phyloP scores from a whole-genome alignment of 2,113 vertebrate species.

The Sphyrna mokarran region DNA sequence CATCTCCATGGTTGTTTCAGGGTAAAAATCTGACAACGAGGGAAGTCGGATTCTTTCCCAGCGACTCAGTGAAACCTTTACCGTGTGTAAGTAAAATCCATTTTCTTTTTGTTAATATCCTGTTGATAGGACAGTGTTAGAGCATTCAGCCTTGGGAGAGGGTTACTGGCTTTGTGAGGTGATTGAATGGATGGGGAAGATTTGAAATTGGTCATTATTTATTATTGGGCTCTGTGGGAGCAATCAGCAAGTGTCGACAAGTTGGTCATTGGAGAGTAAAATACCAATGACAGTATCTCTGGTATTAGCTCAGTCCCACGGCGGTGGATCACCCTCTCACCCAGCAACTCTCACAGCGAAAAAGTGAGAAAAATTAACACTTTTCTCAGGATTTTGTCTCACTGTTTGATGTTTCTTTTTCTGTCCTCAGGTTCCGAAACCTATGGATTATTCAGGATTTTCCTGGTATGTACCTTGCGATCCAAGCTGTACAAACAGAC shows the following conservation, averaged over 20 bases:
- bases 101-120: not conserved
- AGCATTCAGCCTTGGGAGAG: too few species aligned
- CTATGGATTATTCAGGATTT: conserved; percentile 85
- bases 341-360: not conserved
- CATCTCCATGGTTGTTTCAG: conserved; percentile 55
- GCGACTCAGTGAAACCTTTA: conserved; percentile 84
- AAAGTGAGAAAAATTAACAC: not conserved
- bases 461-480: conserved; percentile 68
- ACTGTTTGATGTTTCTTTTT: conserved; percentile 44
- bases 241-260: too few species aligned
- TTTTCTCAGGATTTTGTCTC: not conserved
- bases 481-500: not conserved
- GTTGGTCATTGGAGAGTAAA: too few species aligned
- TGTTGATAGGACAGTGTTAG: not conserved
- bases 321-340: too few species aligned
- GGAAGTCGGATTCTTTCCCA: conserved; percentile 92
- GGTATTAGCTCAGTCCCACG: too few species aligned
- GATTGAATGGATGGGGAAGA: too few species aligned
- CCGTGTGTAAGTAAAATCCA: conserved; percentile 77
- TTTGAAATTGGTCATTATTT: too few species aligned
- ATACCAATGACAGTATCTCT: too few species aligned
- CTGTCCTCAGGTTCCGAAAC: conserved; percentile 77
- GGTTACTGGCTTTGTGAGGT: too few species aligned
- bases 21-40: conserved; percentile 80
- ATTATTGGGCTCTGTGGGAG: too few species aligned